Base-by-base conservation (phyloP, 2,888 invertebrate species). In the Eristalinus aeneus region DNA sequence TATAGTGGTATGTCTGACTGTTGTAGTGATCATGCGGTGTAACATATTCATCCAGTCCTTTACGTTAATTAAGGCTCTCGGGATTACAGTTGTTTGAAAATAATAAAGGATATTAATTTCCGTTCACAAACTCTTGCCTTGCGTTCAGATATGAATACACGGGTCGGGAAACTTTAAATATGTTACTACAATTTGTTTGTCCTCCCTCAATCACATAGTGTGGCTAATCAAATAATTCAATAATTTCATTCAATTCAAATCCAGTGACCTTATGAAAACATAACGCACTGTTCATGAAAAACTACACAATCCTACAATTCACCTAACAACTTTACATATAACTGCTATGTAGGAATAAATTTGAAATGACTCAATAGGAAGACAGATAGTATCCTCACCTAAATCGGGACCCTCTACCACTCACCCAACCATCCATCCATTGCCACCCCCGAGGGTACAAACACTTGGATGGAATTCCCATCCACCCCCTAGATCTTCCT, bases 321-420 rank as follows among this genome's bases (percentile, higher is more conserved):
- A 46, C 46, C 46, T 46, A 46, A 46, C 71, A 54, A 84, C 61
- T 84, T 80, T 58, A 81, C 76, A 77, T 76, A 73, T 23, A 69
- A 73, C 76, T 81, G 72, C 53, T 64, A 67, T 23, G 53, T 64
- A 46, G 65, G 82, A 86, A 82, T 77, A 86, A 77, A 82, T 86
- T 82, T 82, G 71, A 78, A 82, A 82, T 82, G 77, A 86, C 82
- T 86, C 86, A 86, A 86, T 82, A 82, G 74, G 32, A 82, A 86
- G 86, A 86, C 77, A 81, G 77, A 86, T 86, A 81, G 67, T 39
- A 81, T 74, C 74, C 73, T 56, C 73, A 60, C 65, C 39, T 65
- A 81, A 76, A 63, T 46, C 46, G 46, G 46, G 27, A 3, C 46
- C 46, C 6, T n/a, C 46, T 46, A 6, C 1, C 16, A 8, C 46